These are phyloP conservation scores for Clusia tigrina DNA, from an alignment of 2,888 invertebrate genomes.

Conservation along the genomic window DNA sequence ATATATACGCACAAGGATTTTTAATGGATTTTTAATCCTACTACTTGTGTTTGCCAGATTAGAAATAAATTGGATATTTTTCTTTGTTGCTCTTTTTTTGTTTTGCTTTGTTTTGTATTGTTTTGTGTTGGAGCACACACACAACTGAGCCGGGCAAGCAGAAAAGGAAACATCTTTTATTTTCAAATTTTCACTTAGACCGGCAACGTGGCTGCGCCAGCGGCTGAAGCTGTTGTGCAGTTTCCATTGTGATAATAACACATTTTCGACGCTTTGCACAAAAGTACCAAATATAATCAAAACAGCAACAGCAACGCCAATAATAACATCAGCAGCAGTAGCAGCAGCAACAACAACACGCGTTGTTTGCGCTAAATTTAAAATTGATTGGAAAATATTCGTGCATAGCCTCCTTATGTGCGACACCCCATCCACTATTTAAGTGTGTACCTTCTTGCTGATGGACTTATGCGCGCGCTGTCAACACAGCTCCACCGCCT, in stretches of 20 bases:
- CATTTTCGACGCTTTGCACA: no score
- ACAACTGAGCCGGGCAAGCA: constrained; percentile 4
- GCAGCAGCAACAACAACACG: constrained; percentile 8
- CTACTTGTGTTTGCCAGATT: constrained; percentile 24
- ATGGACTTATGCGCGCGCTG: background rate
- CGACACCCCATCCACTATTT: background rate
- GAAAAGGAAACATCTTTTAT: constrained; percentile 2
- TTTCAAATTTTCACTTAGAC: background rate
- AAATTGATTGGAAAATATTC: constrained; percentile 8
- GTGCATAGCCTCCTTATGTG: background rate
- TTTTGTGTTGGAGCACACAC: background rate
- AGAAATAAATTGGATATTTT: constrained; percentile 40
- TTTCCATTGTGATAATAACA: no score
- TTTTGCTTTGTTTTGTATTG: background rate
- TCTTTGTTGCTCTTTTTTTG: background rate
- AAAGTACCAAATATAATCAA: no score
- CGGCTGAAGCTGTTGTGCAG: no score
- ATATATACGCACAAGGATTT: constrained; percentile 1
- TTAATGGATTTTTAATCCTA: constrained; percentile 10
- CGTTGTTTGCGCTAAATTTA: constrained; percentile 1
- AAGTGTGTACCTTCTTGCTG: background rate
- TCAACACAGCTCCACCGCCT: background rate
- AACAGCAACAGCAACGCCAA: background rate
- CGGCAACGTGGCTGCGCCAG: background rate
- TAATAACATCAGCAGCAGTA: constrained; percentile 17